Conservation (phyloP, 2,888 invertebrate genomes). For the Xestia rhomboidea region DNA sequence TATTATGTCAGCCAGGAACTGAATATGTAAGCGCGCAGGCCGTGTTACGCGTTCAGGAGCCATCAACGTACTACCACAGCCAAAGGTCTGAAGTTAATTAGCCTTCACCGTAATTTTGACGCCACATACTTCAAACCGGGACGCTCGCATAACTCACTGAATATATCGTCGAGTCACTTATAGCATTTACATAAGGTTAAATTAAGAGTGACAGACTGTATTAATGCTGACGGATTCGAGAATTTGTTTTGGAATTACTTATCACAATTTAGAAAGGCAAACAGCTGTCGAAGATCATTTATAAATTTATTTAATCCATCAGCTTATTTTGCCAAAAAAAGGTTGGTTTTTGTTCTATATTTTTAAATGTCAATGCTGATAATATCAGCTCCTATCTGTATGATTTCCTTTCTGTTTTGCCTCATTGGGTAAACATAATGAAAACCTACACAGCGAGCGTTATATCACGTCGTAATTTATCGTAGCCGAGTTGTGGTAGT, state of each 20-base stretch:
- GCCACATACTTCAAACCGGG: slow-evolving; percentile 52
- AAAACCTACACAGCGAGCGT: not conserved
- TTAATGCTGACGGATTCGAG: slow-evolving; percentile 18
- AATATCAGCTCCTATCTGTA: not conserved
- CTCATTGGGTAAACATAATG: not conserved
- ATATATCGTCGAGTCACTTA: slow-evolving; percentile 41
- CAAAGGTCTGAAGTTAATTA: slow-evolving; percentile 65
- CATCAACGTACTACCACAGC: slow-evolving; percentile 56
- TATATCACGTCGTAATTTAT: slow-evolving; percentile 16
- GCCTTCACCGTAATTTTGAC: slow-evolving; percentile 60
- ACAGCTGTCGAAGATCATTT: not conserved
- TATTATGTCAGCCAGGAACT: slow-evolving; percentile 57
- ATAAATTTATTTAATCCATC: not conserved
- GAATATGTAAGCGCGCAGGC: slow-evolving; percentile 55
- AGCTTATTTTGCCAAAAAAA: not conserved
- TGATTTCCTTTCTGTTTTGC: not conserved
- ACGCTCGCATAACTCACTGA: slow-evolving; percentile 41
- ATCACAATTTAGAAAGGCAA: slow-evolving; percentile 5
- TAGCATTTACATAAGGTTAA: slow-evolving; percentile 47
- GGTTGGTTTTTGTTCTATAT: not conserved
- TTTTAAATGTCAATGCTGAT: not conserved
- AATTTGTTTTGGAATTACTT: slow-evolving; percentile 21
- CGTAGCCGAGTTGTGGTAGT: not conserved
- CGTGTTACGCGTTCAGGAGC: slow-evolving; percentile 54
- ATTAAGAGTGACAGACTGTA: slow-evolving; percentile 29